Evolutionary conservation across 1,140 invertebrate genomes (phyloP).

Genomic region (Aleiodes sp.): DNA sequence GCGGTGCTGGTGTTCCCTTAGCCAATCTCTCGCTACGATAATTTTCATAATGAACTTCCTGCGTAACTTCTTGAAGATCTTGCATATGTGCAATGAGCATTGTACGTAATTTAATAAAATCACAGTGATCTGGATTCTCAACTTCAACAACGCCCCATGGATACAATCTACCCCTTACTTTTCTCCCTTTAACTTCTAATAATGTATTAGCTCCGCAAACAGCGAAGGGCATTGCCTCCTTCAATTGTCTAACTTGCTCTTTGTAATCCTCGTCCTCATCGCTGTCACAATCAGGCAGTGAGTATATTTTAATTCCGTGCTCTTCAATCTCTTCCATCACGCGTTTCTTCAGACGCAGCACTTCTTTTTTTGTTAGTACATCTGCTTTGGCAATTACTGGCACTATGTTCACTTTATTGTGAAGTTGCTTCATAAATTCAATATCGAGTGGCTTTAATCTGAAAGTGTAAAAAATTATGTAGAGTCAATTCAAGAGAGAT

Average conservation of each 20-base stretch:
- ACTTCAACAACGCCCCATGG: constrained; percentile 99
- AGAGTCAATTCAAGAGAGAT: no score
- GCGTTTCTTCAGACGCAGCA: constrained; percentile 86
- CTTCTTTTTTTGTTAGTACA: constrained; percentile 96
- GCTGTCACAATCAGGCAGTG: constrained; percentile 94
- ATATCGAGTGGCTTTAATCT: constrained; percentile 92
- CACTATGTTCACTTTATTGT: constrained; percentile 98
- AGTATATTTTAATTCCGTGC: constrained; percentile 92
- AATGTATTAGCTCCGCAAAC: constrained; percentile 97
- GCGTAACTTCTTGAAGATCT: constrained; percentile 94
- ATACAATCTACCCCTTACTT: constrained; percentile 92
- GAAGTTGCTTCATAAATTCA: constrained; percentile 98
- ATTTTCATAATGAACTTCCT: constrained; percentile 97
- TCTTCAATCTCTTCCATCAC: constrained; percentile 85
- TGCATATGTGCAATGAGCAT: constrained; percentile 99
- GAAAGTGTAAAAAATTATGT: no score
- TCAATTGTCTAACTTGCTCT: constrained; percentile 90
- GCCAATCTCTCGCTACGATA: constrained; percentile 89
- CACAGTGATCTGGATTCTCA: constrained; percentile 99
- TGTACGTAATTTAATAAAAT: constrained; percentile 96
- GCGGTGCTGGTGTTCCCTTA: constrained; percentile 78
- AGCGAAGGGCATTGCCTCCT: constrained; percentile 96
- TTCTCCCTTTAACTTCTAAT: constrained; percentile 88
- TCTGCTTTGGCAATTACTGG: constrained; percentile 99
- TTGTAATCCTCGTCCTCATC: constrained; percentile 96